A percentile compares a stretch with the other conserved stretches of the same genome.
Evolutionary conservation across 2,797 vertebrate species (phyloP).

Genomic region (Labeo calbasu): DNA sequence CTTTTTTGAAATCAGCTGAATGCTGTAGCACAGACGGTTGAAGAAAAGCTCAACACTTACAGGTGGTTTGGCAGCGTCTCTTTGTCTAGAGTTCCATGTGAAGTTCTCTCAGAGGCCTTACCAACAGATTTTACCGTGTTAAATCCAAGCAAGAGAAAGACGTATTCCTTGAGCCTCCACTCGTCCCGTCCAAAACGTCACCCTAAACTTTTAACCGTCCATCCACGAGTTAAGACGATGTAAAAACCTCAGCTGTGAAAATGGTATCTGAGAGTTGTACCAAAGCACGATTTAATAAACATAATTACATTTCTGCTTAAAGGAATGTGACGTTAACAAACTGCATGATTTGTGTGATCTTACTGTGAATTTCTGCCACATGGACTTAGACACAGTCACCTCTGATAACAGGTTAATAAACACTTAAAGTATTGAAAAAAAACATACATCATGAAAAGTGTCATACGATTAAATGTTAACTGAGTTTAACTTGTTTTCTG

Average conservation of each 20-base stretch:
- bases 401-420: no score
- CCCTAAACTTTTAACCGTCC: neutral
- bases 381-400: no score
- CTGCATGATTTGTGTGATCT: no score
- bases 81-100: neutral
- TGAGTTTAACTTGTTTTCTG: no score
- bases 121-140: neutral
- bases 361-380: no score
- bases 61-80: conserved; percentile 9
- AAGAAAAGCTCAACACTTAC: neutral
- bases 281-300: no score
- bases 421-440: no score
- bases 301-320: no score
- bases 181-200: neutral
- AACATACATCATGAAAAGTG: no score
- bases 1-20: neutral
- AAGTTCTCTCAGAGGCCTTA: neutral
- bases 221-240: no score
- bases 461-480: no score
- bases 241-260: neutral
- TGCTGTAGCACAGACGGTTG: conserved; percentile 11
- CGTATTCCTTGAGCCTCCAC: neutral
- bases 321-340: no score
- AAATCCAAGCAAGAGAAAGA: neutral
- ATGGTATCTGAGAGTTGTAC: neutral